These are phyloP conservation scores for Drosophila prolongata DNA, from an alignment of 2,888 invertebrate genomes.

Conservation along the genomic window DNA sequence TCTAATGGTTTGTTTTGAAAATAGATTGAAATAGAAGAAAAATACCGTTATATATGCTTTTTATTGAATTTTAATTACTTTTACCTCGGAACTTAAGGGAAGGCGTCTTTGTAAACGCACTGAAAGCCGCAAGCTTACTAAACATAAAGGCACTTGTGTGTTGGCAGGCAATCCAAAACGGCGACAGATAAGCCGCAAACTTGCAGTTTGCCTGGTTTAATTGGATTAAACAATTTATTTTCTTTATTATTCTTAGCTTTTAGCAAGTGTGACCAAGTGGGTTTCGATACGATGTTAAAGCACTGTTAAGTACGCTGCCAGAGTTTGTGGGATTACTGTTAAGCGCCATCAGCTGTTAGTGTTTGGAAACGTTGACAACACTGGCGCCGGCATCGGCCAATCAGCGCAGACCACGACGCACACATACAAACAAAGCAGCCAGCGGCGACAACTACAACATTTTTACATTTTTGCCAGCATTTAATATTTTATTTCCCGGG, in stretches of 20 bases:
- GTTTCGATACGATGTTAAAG: neutral
- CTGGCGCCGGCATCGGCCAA: conserved; percentile 66
- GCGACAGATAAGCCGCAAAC: neutral
- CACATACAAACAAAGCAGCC: conserved; percentile 57
- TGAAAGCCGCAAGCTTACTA: neutral
- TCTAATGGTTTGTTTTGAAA: neutral
- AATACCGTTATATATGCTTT: conserved; percentile 2
- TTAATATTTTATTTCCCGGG: conserved; percentile 38
- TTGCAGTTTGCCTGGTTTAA: conserved; percentile 10
- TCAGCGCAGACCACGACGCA: conserved; percentile 79
- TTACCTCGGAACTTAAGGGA: neutral
- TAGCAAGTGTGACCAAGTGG: neutral
- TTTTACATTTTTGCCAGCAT: conserved; percentile 61
- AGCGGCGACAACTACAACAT: conserved; percentile 38
- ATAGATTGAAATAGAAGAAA: neutral
- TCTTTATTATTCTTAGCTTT: neutral
- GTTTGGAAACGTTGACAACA: conserved; percentile 39
- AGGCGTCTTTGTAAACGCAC: neutral
- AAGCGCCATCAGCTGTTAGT: conserved; percentile 2
- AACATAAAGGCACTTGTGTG: conserved; percentile 14
- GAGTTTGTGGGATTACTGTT: neutral
- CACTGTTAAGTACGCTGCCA: neutral
- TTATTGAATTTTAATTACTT: conserved; percentile 8
- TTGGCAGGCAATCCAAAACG: too few relatives aligned
- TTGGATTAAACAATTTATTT: conserved; percentile 34